Base-by-base conservation (phyloP, 1,140 invertebrate species). In the Eulimnadia texana region DNA sequence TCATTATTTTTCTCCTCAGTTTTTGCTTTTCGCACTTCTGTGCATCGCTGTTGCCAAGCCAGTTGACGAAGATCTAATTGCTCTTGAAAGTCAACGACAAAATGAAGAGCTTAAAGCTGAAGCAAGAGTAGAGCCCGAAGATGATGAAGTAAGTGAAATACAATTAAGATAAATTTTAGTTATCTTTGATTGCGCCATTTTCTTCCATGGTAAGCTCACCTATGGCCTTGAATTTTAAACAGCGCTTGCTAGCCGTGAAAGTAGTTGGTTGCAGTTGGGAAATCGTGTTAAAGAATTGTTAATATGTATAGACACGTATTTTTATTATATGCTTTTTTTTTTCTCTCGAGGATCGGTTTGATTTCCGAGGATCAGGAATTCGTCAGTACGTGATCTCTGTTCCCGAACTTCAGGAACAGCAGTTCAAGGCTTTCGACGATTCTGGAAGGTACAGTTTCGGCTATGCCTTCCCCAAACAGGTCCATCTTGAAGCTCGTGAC, bases 401-500 rank as follows among this genome's bases (percentile, higher is more conserved):
- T 57, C 55, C 55, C 11, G 55, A 27, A 27, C 10, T 57, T 23
- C 25, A 57, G 29, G 27, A 19, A 3, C 27, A 19, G 6, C 55
- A 57, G 3, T 57, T 57, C 28, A 27, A 33, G 55, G 33, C 27
- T 10, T 57, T 29, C n/a, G 55, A 57, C n/a, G 28, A 57, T 28
- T 20, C 1, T 1, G 55, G 55, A 2, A 27, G 55, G 9, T 57
- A 57, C 28, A 57, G 55, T 25, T 57, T 57, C 28, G 55, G 55
- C 13, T 57, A 57, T 27, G 55, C 55, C 29, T 57, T 29, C 29
- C 55, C 55, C 55, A 27, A 62, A 25, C 66, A 72, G 61, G 62
- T 65, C 3, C 65, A 69, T 27, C 66, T 71, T 47, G 70, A 72
- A 56, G 58, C 68, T 11, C 56, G 71, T 1, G 58, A 66, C 29